Conservation (phyloP, 1,140 invertebrate genomes). For the Dryas iulia region DNA sequence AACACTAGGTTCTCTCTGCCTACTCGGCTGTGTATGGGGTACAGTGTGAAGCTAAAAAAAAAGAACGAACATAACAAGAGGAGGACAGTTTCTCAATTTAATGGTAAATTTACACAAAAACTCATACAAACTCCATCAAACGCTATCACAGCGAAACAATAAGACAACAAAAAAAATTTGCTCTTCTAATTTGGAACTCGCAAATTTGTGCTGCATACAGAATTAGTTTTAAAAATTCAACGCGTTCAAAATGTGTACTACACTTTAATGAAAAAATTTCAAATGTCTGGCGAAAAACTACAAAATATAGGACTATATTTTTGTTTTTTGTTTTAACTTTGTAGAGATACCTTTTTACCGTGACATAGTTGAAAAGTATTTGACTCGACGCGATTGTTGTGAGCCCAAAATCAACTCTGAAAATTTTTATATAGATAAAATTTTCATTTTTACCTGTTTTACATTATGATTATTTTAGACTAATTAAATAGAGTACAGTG, state of each 20-base stretch:
- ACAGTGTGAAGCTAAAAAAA: neutral
- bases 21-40: neutral
- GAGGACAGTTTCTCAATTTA: too few relatives aligned
- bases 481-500: too few relatives aligned
- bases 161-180: neutral
- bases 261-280: neutral
- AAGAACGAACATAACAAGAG: too few relatives aligned
- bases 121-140: neutral
- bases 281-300: neutral
- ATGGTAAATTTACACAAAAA: neutral
- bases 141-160: neutral
- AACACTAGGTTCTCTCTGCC: neutral
- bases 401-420: too few relatives aligned
- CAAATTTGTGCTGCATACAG: neutral
- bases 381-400: neutral
- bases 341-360: neutral
- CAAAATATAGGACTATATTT: neutral
- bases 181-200: neutral
- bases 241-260: conserved; percentile 13
- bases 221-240: conserved; percentile 30
- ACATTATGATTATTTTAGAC: too few relatives aligned
- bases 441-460: too few relatives aligned
- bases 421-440: too few relatives aligned
- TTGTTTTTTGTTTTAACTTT: neutral
- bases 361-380: neutral